A percentile compares a stretch with the other conserved stretches of the same genome.
Conservation (phyloP, 2,797 vertebrate species). For the Crenichthys baileyi region DNA sequence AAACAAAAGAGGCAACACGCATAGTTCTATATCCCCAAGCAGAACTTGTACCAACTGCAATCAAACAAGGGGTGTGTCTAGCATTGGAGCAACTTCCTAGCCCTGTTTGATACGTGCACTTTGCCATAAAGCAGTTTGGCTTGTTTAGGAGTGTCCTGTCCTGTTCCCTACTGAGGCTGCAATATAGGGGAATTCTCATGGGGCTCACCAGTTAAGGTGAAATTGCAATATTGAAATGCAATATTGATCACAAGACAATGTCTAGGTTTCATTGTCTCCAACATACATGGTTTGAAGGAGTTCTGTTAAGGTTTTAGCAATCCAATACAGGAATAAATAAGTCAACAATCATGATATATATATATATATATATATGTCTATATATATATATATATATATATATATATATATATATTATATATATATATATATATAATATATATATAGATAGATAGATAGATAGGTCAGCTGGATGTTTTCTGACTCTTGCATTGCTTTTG, state of each 20-base stretch:
- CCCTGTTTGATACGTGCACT: constrained; percentile 22
- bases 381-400: no score
- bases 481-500: neutral
- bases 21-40: neutral
- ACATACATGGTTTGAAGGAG: neutral
- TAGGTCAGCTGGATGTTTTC: neutral
- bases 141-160: constrained; percentile 4
- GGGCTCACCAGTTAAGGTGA: neutral
- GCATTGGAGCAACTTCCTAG: constrained; percentile 32
- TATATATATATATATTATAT: no score
- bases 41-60: neutral
- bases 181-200: constrained; percentile 50
- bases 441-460: no score
- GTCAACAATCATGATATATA: no score
- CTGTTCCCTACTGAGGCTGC: constrained; percentile 26
- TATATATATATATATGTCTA: no score
- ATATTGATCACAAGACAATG: neutral
- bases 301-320: neutral
- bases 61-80: neutral
- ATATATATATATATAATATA: no score
- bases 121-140: constrained; percentile 36
- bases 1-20: constrained; percentile 1
- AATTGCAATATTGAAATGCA: no score
- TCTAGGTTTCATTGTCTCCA: neutral
- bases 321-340: neutral